These are phyloP conservation scores for Chiroxiphia lanceolata DNA, from an alignment of 2,797 vertebrate species.

Conservation along the genomic window DNA sequence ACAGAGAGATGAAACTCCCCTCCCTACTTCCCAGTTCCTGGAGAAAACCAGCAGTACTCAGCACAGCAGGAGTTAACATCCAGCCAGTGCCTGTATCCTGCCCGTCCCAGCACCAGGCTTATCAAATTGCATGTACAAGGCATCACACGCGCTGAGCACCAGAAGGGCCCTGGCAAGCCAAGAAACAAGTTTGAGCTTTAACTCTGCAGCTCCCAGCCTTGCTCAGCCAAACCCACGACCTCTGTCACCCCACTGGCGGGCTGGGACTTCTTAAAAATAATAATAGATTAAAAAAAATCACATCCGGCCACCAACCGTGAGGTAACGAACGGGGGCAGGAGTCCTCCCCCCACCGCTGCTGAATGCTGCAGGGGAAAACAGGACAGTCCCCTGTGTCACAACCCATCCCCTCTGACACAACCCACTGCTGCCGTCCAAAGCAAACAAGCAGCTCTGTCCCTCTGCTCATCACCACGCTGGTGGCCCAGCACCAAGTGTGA, in stretches of 20 bases:
- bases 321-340: not conserved
- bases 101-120: constrained; percentile 72
- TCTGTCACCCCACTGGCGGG: not conserved
- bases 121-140: constrained; percentile 75
- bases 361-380: constrained; percentile 14
- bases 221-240: constrained; percentile 23
- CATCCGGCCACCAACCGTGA: not conserved
- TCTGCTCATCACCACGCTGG: not conserved
- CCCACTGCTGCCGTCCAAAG: not conserved
- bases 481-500: not conserved
- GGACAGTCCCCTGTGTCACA: constrained; percentile 16
- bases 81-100: constrained; percentile 79
- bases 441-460: not conserved
- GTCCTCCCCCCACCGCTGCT: not conserved
- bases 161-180: constrained; percentile 46
- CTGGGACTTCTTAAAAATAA: not conserved
- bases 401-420: constrained; percentile 11
- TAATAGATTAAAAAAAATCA: not conserved
- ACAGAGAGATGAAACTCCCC: not conserved
- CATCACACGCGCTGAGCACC: constrained; percentile 52
- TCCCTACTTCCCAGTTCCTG: not conserved
- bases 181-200: constrained; percentile 61
- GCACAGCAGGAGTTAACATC: constrained; percentile 64
- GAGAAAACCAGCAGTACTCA: not conserved
- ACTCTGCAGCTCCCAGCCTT: constrained; percentile 49